Percentiles rank a stretch among this genome's conserved stretches.
Conservation (phyloP, 64 coral and sea anemone species). For the Orbicella faveolata region DNA sequence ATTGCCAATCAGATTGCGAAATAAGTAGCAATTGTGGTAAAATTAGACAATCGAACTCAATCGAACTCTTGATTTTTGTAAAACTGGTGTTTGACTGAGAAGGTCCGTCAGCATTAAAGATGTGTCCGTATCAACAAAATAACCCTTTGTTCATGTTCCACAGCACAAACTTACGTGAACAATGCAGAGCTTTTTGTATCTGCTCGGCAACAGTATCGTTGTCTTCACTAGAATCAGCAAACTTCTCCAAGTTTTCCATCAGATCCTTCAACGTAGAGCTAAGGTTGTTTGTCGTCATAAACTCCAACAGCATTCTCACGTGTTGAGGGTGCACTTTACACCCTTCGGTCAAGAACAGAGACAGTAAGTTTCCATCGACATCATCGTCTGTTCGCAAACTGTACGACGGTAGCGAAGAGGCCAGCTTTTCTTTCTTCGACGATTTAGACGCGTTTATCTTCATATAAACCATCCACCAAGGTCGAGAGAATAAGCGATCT, state of each 20-base stretch:
- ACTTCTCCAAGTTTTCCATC: constrained; percentile 3
- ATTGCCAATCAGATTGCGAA: too few species aligned
- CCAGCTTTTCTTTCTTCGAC: background rate
- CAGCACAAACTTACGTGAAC: background rate
- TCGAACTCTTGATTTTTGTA: too few species aligned
- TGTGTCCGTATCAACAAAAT: too few species aligned
- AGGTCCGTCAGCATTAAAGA: too few species aligned
- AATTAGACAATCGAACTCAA: too few species aligned
- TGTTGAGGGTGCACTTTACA: background rate
- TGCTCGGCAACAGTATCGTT: background rate
- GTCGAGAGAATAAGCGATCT: background rate
- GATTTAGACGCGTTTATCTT: background rate
- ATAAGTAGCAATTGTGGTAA: too few species aligned
- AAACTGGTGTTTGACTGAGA: too few species aligned
- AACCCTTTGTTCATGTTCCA: too few species aligned
- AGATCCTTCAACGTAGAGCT: background rate
- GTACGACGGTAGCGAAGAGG: constrained; percentile 1
- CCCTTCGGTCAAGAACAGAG: background rate
- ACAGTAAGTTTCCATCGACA: background rate
- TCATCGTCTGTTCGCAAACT: background rate
- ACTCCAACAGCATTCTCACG: background rate
- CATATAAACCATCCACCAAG: constrained; percentile 9
- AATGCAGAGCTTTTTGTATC: background rate
- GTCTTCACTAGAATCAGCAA: background rate
- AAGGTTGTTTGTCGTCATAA: background rate